These are phyloP conservation scores for Motacilla alba DNA, from an alignment of 2,113 vertebrate species.

Conservation along the genomic window DNA sequence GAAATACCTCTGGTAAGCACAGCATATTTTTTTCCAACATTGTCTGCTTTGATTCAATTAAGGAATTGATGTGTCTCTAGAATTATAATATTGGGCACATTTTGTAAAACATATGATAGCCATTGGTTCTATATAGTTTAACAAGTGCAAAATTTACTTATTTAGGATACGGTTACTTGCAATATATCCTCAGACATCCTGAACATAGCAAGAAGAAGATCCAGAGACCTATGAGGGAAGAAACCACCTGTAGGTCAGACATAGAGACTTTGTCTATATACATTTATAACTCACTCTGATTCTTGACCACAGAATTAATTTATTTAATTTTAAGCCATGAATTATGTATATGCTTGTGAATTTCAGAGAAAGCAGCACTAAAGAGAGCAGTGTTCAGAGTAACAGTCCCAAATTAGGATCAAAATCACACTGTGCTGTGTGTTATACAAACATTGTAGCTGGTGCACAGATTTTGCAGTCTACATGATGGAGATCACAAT, in stretches of 20 bases:
- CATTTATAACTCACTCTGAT: neutral
- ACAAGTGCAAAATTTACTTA: neutral
- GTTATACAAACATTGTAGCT: neutral
- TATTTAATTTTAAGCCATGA: neutral
- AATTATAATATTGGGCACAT: neutral
- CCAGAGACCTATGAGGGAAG: neutral
- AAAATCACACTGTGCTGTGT: neutral
- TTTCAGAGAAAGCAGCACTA: neutral
- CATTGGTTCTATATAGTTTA: neutral
- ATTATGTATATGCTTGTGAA: neutral
- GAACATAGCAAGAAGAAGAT: neutral
- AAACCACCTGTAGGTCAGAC: neutral
- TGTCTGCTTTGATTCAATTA: neutral
- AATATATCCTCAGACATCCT: neutral
- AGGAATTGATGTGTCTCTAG: neutral
- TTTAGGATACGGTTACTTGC: neutral
- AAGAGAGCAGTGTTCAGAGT: neutral
- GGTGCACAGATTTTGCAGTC: neutral
- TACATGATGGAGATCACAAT: neutral
- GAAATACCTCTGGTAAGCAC: neutral
- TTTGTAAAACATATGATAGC: neutral
- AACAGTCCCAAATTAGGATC: neutral
- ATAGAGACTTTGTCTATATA: neutral
- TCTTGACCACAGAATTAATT: neutral
- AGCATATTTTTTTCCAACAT: neutral